Evolutionary conservation across 1,140 invertebrate genomes (phyloP), one percentile per base, ranked within the genome.

Genomic region (Drosophila varians): DNA sequence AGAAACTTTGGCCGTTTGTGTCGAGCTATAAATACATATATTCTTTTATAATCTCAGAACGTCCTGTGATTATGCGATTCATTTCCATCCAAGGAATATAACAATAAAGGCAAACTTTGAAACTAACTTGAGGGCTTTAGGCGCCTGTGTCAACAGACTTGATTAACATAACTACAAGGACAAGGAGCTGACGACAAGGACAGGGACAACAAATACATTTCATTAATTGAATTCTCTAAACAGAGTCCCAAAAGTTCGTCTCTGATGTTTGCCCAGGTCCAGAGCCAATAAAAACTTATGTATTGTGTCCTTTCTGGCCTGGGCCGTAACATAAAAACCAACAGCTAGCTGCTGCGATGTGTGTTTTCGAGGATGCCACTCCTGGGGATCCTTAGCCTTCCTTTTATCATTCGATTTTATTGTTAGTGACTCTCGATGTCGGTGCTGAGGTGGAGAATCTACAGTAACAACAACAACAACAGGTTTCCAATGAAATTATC

Each of bases 401-500:
- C 53, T 69, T 65, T 57, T 64, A 70, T 77, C 82, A 87, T 87
- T 87, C 77, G 68, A 76, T 86, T 89, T 88, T 87, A 89, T 89
- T 88, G 74, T 74, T 56, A 69, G 54, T 58, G 74, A 75, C 71
- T 64, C 62, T 66, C 61, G 62, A 70, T 16, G 34, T 57, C 58
- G 6, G 7, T 25, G 26, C 9, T 1, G 9, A 28, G 26, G 26
- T 9, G 26, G 9, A 57, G 21, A 56, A 55, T 60, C 28, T 21
- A 52, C 28, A 52, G 19, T 8, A 14, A 12, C 68, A 49, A 19
- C 60, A 45, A 46, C 56, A 40, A 80, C 77, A 77, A 76, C 80
- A 74, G 68, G 82, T 87, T 87, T 87, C 82, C 76, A 87, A 82
- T 87, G 82, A 86, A 86, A 82, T 86, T 80, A 86, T 86, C 82